phyloP scores from a whole-genome alignment of 2,797 vertebrate genomes.

The Coluber constrictor region DNA sequence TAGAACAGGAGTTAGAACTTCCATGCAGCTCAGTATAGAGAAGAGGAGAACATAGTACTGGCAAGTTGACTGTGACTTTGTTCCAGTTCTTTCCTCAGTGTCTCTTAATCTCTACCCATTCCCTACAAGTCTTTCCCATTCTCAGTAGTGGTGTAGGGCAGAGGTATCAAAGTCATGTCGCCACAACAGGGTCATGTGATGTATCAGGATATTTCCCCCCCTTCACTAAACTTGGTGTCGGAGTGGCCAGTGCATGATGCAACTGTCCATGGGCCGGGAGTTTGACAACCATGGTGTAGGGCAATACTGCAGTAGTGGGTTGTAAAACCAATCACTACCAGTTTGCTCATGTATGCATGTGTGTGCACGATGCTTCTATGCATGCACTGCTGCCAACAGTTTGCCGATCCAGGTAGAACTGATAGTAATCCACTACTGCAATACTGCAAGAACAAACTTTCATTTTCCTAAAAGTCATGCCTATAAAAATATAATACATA shows the following conservation, averaged over 20 bases:
- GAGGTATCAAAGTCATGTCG: no score
- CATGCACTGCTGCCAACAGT: rapidly evolving
- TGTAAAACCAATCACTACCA: no score
- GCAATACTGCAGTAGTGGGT: no score
- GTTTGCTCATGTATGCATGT: no score
- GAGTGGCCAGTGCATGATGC: no score
- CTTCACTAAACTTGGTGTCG: no score
- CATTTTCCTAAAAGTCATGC: neutral
- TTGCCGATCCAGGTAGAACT: no score
- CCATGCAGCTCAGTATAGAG: neutral
- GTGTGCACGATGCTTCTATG: no score
- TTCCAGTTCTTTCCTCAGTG: neutral
- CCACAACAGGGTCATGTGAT: no score
- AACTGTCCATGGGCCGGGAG: no score
- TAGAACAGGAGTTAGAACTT: neutral
- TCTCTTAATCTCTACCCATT: neutral
- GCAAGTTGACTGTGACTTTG: neutral
- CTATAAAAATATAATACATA: neutral
- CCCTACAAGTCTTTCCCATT: neutral
- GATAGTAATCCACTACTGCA: neutral
- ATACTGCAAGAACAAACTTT: neutral
- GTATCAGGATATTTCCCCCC: no score
- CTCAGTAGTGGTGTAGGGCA: neutral
- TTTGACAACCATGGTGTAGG: no score
- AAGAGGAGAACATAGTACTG: neutral